phyloP scores from a whole-genome alignment of 2,797 vertebrate genomes.

The Mallotus villosus region DNA sequence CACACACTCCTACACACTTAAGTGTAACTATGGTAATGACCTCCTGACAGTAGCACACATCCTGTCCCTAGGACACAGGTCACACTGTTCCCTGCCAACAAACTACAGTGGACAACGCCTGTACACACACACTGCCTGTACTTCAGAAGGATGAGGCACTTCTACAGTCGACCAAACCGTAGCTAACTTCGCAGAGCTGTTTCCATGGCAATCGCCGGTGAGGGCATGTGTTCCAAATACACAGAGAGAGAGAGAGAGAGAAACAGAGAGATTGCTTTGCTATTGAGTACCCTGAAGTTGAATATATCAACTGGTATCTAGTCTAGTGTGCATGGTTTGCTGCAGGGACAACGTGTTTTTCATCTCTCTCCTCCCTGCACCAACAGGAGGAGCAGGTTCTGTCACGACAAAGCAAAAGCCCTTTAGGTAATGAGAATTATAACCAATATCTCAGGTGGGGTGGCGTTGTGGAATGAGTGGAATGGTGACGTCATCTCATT shows the following conservation, averaged over 20 bases:
- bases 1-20: no score
- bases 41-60: no score
- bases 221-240: not conserved
- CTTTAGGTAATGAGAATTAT: not conserved
- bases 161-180: not conserved
- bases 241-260: no score
- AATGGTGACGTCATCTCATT: not conserved
- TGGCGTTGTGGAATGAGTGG: not conserved
- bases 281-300: not conserved
- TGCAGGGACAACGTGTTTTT: not conserved
- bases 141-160: not conserved
- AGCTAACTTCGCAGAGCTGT: not conserved
- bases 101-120: slow-evolving; percentile 19
- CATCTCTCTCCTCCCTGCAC: not conserved
- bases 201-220: not conserved
- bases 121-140: no score
- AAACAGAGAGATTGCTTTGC: not conserved
- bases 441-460: not conserved
- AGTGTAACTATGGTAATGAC: no score
- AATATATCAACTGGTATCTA: no score
- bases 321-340: no score
- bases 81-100: no score
- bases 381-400: not conserved
- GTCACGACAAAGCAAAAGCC: not conserved
- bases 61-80: no score